phyloP scores from a whole-genome alignment of 2,113 vertebrate species.

The Carassius auratus region DNA sequence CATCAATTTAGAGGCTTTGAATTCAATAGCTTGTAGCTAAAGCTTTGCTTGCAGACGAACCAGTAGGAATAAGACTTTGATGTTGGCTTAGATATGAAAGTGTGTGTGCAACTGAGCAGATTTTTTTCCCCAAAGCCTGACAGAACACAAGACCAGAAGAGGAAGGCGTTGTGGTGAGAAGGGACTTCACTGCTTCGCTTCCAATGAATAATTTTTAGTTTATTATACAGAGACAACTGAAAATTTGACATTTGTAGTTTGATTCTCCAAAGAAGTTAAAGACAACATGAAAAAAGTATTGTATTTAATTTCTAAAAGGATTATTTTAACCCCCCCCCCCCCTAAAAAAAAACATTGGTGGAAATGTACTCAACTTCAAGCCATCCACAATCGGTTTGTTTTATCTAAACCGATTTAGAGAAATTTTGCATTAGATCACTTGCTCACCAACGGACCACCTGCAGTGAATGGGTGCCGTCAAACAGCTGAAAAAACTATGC shows the following conservation, averaged over 20 bases:
- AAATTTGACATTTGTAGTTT: not conserved
- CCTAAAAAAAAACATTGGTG: not conserved
- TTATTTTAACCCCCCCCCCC: not conserved
- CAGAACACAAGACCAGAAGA: constrained; percentile 7
- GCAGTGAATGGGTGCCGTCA: too few relatives aligned
- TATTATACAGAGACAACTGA: not conserved
- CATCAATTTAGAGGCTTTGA: constrained; percentile 26
- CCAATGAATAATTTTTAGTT: not conserved
- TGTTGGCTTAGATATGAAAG: constrained; percentile 18
- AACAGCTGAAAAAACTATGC: too few relatives aligned
- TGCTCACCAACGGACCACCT: too few relatives aligned
- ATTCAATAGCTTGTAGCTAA: constrained; percentile 48
- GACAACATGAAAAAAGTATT: not conserved
- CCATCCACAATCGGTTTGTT: too few relatives aligned
- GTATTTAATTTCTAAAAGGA: not conserved
- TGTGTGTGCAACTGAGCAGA: constrained; percentile 1
- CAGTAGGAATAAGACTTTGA: constrained; percentile 29
- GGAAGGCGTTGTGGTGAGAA: constrained; percentile 18
- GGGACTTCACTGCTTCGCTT: constrained; percentile 11
- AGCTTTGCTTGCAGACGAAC: constrained; percentile 26
- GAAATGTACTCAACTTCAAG: too few relatives aligned
- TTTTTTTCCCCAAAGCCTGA: not conserved
- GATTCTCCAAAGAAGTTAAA: not conserved
- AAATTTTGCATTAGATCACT: too few relatives aligned
- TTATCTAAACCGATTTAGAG: too few relatives aligned